Evolutionary conservation across 2,888 invertebrate species (phyloP), one percentile per base, ranked within the genome.

Genomic region (Ptilodon capucinus): DNA sequence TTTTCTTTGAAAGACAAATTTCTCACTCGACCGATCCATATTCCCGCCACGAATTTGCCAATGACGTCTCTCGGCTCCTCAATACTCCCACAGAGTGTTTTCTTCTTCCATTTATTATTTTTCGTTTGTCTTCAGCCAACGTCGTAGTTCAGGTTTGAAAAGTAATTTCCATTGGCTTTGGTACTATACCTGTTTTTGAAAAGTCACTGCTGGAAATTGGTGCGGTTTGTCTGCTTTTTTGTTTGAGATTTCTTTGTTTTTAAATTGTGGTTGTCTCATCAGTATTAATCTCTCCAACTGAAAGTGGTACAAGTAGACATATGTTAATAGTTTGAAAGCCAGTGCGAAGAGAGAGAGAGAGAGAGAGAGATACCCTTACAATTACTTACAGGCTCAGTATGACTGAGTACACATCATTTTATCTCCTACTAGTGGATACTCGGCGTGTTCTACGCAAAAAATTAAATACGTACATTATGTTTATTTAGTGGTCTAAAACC

Each of bases 101-200:
- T 59, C 61, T 64, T 54, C 48, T 60, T 42, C 49, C 61, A 65
- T 70, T 74, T 70, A 68, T 75, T 71, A 71, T 38, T 75, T 74
- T 71, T 61, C 65, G 61, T 68, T 74, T 68, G 70, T 71, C 67
- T 66, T 69, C 57, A 58, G 59, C 63, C 44, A 56, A 61, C 49
- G 47, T 62, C 57, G 61, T 60, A 58, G 64, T 53, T 60, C 35
- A 63, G 65, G 58, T 69, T 73, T 52, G 52, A 43, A 65, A 76
- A 74, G 68, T 72, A 73, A 76, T 76, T 76, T 76, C 65, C 67
- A 72, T 71, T 62, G 70, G 62, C 59, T 54, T 67, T 57, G 69
- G 55, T 58, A 60, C 68, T 71, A 63, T 64, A 57, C 58, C 64
- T 75, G 71, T 72, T 74, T 76, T 70, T 63, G 45, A 57, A 66